These are phyloP conservation scores for Lutraria rhynchaena DNA, from an alignment of 1,140 invertebrate genomes.

Conservation along the genomic window DNA sequence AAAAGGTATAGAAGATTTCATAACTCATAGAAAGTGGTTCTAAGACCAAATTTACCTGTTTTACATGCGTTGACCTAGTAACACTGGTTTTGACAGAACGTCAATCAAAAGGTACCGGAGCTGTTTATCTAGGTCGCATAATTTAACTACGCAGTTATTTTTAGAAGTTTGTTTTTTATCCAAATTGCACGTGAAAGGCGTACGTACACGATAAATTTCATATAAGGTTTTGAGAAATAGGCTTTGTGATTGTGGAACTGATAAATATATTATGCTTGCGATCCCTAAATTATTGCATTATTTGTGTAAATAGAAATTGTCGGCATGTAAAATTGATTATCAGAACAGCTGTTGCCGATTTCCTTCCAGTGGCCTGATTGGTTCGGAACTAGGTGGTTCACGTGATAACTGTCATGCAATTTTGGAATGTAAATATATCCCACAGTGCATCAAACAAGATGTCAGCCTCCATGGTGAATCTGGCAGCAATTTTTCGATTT, in stretches of 20 bases:
- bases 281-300: too few species aligned
- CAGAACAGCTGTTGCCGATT: constrained; percentile 46
- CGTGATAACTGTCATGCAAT: constrained; percentile 34
- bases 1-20: not conserved
- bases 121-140: constrained; percentile 50
- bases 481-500: constrained; percentile 33
- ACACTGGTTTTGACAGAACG: constrained; percentile 8
- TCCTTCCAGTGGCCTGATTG: constrained; percentile 55
- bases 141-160: constrained; percentile 37
- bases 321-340: not conserved
- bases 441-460: constrained; percentile 57
- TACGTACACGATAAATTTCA: not conserved
- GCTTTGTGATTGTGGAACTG: too few species aligned
- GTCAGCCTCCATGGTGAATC: constrained; percentile 49
- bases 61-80: constrained; percentile 11
- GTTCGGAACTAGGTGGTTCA: constrained; percentile 54
- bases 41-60: not conserved
- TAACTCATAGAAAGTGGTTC: too few species aligned
- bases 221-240: too few species aligned
- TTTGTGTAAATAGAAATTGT: too few species aligned
- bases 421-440: constrained; percentile 61
- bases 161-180: constrained; percentile 20
- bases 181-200: not conserved
- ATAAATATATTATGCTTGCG: too few species aligned
- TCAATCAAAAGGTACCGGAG: constrained; percentile 42